phyloP scores from a whole-genome alignment of 1,140 invertebrate species.

The Cepaea nemoralis region DNA sequence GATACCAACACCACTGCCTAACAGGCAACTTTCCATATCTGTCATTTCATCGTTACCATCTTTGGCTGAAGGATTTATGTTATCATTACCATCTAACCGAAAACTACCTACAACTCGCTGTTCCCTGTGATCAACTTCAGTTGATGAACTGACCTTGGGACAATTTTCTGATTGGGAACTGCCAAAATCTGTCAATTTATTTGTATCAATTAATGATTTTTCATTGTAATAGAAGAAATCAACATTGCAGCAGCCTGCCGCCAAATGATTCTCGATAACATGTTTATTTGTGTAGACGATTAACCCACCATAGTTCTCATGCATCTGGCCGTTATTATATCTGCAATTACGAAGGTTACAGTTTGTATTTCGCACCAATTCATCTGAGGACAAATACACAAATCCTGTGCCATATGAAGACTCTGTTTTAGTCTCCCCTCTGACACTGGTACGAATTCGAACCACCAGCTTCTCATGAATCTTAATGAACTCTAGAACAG shows the following conservation, averaged over 20 bases:
- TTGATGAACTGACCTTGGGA: too few relatives aligned
- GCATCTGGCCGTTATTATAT: neutral
- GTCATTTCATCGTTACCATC: too few relatives aligned
- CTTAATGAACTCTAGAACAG: neutral
- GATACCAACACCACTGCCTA: too few relatives aligned
- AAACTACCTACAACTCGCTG: too few relatives aligned
- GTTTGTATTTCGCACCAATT: too few relatives aligned
- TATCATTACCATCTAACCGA: too few relatives aligned
- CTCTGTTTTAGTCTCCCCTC: neutral
- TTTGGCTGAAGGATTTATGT: too few relatives aligned
- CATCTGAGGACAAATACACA: neutral
- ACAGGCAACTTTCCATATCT: too few relatives aligned
- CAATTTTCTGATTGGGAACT: too few relatives aligned
- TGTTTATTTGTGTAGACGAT: constrained; percentile 22
- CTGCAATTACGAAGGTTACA: neutral
- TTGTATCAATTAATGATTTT: neutral
- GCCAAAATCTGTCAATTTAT: neutral
- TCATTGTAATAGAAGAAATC: neutral
- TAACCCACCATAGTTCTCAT: constrained; percentile 1
- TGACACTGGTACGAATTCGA: neutral
- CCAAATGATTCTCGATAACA: neutral
- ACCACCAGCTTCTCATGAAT: constrained; percentile 13
- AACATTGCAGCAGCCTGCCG: neutral
- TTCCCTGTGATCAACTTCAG: too few relatives aligned
- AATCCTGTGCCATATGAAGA: neutral